These are phyloP conservation scores for Phenganax marumi DNA, from an alignment of 92 coral and sea anemone genomes.

Conservation along the genomic window DNA sequence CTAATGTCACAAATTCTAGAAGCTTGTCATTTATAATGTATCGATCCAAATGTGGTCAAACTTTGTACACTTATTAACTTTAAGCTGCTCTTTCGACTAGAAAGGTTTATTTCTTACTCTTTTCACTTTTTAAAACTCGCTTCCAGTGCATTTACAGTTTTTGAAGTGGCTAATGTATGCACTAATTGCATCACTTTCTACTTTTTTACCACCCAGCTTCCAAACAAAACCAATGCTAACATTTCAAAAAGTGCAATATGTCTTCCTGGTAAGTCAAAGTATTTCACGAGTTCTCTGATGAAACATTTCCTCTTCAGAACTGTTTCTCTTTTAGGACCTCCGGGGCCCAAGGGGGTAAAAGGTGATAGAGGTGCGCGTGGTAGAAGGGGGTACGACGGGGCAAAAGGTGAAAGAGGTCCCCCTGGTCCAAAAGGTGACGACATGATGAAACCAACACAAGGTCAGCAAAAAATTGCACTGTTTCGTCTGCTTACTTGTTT, in stretches of 20 bases:
- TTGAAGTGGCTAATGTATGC: not conserved
- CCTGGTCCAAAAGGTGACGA: not conserved
- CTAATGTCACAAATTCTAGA: no score
- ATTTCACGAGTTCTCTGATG: not conserved
- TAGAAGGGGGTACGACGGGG: not conserved
- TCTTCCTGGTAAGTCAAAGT: slow-evolving; percentile 3
- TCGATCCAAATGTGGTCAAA: no score
- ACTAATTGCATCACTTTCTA: not conserved
- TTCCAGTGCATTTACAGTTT: no score
- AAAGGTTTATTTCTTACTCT: no score
- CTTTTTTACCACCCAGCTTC: not conserved
- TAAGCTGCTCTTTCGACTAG: no score
- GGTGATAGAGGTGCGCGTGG: slow-evolving; percentile 16
- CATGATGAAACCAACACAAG: not conserved
- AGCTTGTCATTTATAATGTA: no score
- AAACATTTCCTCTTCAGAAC: no score
- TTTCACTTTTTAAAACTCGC: no score
- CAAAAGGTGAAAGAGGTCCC: not conserved
- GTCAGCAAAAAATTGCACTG: not conserved
- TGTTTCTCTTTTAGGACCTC: slow-evolving; percentile 10
- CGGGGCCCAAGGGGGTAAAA: not conserved
- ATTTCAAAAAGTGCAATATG: not conserved
- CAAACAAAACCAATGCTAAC: not conserved
- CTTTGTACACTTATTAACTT: no score
- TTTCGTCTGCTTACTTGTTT: not conserved